Conservation (phyloP, 2,113 vertebrate species). For the Notechis scutatus region DNA sequence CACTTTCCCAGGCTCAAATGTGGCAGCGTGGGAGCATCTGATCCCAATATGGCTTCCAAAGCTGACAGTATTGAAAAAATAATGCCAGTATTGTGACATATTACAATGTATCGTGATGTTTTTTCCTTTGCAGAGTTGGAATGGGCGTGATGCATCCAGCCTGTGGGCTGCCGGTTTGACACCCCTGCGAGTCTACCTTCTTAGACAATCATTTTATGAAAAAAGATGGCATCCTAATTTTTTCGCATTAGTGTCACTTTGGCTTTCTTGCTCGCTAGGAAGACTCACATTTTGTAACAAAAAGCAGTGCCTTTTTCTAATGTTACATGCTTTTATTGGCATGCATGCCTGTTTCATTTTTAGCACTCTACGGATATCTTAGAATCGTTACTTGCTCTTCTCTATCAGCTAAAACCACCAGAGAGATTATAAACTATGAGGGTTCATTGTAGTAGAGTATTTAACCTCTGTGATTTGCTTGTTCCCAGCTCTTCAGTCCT, state of each 20-base stretch:
- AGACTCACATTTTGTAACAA: not conserved
- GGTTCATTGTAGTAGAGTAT: not conserved
- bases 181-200: not conserved
- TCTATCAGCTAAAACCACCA: not conserved
- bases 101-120: too few relatives aligned
- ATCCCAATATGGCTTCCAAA: too few relatives aligned
- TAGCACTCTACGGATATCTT: not conserved
- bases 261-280: not conserved
- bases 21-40: too few relatives aligned
- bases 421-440: not conserved
- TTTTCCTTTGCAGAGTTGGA: too few relatives aligned
- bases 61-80: too few relatives aligned
- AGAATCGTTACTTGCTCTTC: not conserved
- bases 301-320: not conserved
- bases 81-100: too few relatives aligned
- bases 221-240: not conserved
- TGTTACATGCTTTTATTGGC: not conserved
- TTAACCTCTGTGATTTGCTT: not conserved
- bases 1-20: too few relatives aligned
- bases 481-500: too few relatives aligned
- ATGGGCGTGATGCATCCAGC: too few relatives aligned
- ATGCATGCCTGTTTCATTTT: not conserved
- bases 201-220: not conserved
- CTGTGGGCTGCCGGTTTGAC: not conserved
- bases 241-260: not conserved